Evolutionary conservation across 2,888 invertebrate genomes (phyloP), one percentile per base, ranked within the genome.

Genomic region (Oxytorus armatus): DNA sequence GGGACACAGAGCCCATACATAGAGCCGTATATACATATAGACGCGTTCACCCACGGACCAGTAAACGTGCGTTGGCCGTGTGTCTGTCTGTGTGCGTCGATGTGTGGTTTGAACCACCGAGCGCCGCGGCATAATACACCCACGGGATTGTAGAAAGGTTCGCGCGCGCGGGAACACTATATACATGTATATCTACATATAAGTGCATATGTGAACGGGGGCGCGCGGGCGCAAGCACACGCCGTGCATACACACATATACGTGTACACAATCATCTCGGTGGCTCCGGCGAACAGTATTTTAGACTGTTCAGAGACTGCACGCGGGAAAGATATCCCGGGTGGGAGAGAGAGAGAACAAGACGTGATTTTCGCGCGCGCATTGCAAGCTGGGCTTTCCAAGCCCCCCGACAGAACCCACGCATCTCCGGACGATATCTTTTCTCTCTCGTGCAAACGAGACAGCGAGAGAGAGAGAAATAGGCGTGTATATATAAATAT

Each of bases 291-390:
- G n/a, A n/a, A n/a, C 78, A 42, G 78, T 70, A 66, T 74, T 55
- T 55, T 49, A 66, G 53, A 78, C 57, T 18, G 63, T 39, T 63
- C 53, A 16, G 72, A 61, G 49, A 55, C 29, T 42, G 36, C 51
- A 51, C 44, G 44, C 55, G 59, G 74, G 74, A 69, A 61, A 14
- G 33, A 21, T 47, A 21, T 11, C 16, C 21, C 5, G 2, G 33
- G 59, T 53, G 49, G 21, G 57, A 42, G 77, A 78, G 78, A 68
- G 39, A 53, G 44, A 55, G 29, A 29, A 44, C 51, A 61, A 82
- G 63, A 80, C 81, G 77, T 77, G 82, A 81, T 72, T 85, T 79
- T 82, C 83, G 82, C 85, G 83, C 86, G 86, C 36, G 78, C 53
- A 53, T 51, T 72, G 83, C 82, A 83, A 77, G 70, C 79, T 69